Evolutionary conservation across 2,888 invertebrate genomes (phyloP).

Genomic region (Ceraclea dissimilis): DNA sequence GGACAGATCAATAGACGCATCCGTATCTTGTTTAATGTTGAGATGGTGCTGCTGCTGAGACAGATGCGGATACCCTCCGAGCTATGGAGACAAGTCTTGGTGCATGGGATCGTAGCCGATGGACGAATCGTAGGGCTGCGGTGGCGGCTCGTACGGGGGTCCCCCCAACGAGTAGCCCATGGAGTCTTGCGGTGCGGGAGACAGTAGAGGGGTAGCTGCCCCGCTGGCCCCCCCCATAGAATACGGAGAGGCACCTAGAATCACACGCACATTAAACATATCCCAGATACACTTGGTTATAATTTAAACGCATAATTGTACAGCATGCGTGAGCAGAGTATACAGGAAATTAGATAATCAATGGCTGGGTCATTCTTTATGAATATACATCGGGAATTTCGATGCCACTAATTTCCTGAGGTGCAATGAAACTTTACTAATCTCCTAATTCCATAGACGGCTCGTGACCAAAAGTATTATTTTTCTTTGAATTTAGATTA

Average conservation of each 20-base stretch:
- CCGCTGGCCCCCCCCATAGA: constrained; percentile 84
- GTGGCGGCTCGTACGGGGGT: constrained; percentile 85
- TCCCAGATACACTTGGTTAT: neutral
- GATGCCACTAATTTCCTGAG: no score
- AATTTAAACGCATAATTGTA: no score
- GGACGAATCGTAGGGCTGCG: constrained; percentile 82
- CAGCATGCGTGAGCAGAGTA: no score
- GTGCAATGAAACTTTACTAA: no score
- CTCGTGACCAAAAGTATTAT: no score
- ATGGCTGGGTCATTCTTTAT: no score
- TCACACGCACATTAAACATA: constrained; percentile 30
- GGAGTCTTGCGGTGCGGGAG: constrained; percentile 86
- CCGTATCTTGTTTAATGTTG: neutral
- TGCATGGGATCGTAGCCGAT: constrained; percentile 92
- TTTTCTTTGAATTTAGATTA: no score
- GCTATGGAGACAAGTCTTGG: constrained; percentile 69
- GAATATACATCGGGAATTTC: no score
- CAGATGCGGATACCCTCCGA: neutral
- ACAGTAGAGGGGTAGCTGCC: constrained; percentile 92
- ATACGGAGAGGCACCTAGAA: constrained; percentile 75
- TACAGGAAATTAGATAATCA: no score
- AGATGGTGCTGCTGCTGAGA: neutral
- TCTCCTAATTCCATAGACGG: no score
- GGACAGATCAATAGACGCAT: neutral
- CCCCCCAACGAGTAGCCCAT: constrained; percentile 78